A percentile compares a stretch with the other conserved stretches of the same genome.
phyloP scores from a whole-genome alignment of 2,888 invertebrate species.

The Sabatieria punctata region DNA sequence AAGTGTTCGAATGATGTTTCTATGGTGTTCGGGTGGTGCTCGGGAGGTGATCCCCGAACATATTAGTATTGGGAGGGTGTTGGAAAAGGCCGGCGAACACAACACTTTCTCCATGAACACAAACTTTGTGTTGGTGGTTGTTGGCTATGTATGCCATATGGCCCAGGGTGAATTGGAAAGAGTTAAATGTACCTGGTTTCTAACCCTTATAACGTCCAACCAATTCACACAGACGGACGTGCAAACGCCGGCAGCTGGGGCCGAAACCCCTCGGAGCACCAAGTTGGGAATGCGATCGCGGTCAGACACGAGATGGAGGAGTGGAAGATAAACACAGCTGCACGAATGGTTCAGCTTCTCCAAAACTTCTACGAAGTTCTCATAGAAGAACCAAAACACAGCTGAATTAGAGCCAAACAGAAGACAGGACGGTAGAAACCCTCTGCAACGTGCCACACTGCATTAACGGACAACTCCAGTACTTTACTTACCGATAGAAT shows the following conservation, averaged over 20 bases:
- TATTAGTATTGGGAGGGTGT: too few species aligned
- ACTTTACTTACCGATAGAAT: conserved; percentile 51
- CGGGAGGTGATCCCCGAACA: too few species aligned
- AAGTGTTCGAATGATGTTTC: too few species aligned
- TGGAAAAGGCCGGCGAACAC: too few species aligned
- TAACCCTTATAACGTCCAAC: conserved; percentile 72
- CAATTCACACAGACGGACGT: conserved; percentile 88
- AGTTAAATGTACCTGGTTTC: conserved; percentile 80
- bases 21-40: too few species aligned
- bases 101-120: too few species aligned
- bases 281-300: conserved; percentile 62
- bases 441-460: not conserved
- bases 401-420: conserved; percentile 90
- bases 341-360: not conserved
- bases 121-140: too few species aligned
- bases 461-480: not conserved
- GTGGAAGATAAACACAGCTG: not conserved
- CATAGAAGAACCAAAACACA: conserved; percentile 94
- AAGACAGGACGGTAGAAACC: conserved; percentile 80
- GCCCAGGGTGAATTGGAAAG: too few species aligned
- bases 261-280: conserved; percentile 67
- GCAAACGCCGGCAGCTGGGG: conserved; percentile 76
- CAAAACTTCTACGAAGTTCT: conserved; percentile 27
- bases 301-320: conserved; percentile 21
- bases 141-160: too few species aligned